phyloP scores from a whole-genome alignment of 2,113 vertebrate species.

The Rhombomys opimus region DNA sequence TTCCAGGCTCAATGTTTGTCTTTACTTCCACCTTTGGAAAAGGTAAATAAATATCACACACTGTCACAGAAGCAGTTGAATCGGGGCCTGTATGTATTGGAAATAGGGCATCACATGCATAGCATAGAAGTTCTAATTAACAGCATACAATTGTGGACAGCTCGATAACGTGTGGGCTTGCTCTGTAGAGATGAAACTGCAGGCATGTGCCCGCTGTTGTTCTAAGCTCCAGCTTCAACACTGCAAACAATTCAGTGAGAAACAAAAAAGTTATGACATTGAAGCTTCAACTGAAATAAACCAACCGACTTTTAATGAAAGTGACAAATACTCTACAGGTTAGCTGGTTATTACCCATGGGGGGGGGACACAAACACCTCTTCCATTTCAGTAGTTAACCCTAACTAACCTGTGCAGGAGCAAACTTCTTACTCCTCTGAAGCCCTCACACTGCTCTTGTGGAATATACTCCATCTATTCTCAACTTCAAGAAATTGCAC shows the following conservation, averaged over 20 bases:
- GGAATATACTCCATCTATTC: neutral
- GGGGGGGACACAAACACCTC: neutral
- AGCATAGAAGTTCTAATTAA: neutral
- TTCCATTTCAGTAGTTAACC: slow-evolving; percentile 36
- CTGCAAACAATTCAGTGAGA: neutral
- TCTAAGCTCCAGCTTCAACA: neutral
- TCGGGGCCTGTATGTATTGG: too few species aligned
- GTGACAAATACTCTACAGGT: neutral
- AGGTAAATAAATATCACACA: neutral
- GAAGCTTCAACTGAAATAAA: neutral
- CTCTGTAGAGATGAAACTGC: neutral
- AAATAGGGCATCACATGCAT: neutral
- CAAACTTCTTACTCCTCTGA: neutral
- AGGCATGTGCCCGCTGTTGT: neutral
- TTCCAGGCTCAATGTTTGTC: neutral
- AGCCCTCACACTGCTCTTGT: neutral
- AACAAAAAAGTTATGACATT: neutral
- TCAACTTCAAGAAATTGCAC: neutral
- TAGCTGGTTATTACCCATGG: neutral
- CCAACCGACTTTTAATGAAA: slow-evolving; percentile 35
- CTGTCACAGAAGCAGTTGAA: neutral
- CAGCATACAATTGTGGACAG: neutral
- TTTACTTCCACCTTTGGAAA: neutral
- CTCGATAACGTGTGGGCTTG: neutral
- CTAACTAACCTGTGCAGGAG: neutral